These are phyloP conservation scores for Dendrophyllia cribrosa DNA, from an alignment of 64 coral and sea anemone species.

Conservation along the genomic window DNA sequence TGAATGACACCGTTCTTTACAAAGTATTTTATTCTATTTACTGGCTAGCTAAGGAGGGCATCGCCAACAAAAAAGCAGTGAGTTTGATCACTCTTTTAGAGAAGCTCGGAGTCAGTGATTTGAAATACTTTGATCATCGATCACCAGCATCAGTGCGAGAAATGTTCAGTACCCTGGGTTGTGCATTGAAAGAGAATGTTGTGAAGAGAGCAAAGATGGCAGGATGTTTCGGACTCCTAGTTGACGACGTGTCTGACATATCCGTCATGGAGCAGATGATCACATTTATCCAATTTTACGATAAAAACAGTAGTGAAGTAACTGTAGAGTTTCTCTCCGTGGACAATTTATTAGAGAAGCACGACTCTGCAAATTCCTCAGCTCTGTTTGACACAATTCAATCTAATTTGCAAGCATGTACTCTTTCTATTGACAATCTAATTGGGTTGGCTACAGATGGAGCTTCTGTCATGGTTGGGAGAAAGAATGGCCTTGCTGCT, in stretches of 20 bases:
- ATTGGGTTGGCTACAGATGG: conserved; percentile 28
- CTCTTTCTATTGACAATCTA: no score
- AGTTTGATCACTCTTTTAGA: conserved; percentile 36
- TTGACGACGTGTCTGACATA: conserved; percentile 48
- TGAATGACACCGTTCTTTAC: conserved; percentile 33
- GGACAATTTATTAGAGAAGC: conserved; percentile 16
- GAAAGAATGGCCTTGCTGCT: conserved; percentile 18
- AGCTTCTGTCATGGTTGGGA: conserved; percentile 22
- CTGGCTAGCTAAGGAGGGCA: conserved; percentile 17
- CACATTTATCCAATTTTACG: background rate
- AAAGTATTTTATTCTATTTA: conserved; percentile 44
- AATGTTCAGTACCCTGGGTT: conserved; percentile 59
- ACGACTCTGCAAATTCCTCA: conserved; percentile 42
- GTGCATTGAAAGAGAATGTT: conserved; percentile 37
- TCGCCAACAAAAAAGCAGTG: conserved; percentile 62
- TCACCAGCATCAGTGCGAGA: conserved; percentile 53
- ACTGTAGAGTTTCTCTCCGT: conserved; percentile 12
- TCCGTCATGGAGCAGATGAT: conserved; percentile 46
- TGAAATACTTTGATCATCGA: conserved; percentile 58
- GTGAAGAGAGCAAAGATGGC: background rate
- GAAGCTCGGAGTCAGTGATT: conserved; percentile 16
- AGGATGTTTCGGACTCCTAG: conserved; percentile 47
- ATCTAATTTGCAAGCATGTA: background rate
- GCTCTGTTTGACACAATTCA: conserved; percentile 32
- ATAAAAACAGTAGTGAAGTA: conserved; percentile 22